Base-by-base conservation (phyloP, 2,888 invertebrate species). In the Cheilosia urbana region DNA sequence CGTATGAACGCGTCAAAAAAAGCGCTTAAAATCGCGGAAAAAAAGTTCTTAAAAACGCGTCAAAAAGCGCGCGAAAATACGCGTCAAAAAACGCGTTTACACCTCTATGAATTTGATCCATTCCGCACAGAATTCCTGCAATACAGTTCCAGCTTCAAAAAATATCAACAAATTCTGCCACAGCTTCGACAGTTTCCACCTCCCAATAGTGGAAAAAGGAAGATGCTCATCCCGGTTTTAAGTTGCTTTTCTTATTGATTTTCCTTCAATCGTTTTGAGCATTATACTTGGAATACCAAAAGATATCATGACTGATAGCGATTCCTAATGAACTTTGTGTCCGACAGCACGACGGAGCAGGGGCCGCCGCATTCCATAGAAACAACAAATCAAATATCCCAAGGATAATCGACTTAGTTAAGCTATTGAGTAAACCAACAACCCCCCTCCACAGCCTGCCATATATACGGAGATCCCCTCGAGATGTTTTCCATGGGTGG, bases 321-420 rank as follows among this genome's bases (percentile, higher is more conserved):
- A 87, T 82, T 82, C 82, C 69, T 87, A 87, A 87, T 87, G 87
- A 87, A 87, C 72, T 87, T 58, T 76, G 42, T 71, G 76, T 85
- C 77, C 55, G 42, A 79, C 65, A 83, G 55, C 69, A 2, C 47
- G 13, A 13, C 11, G 58, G 15, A 19, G 6, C 40, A 19, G 30
- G 53, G 17, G 37, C 21, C 30, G 37, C 17, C 30, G 34, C 2
- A 51, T 66, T 80, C 66, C 62, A 69, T 9, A 37, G 65, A 78
- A 87, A 87, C 81, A 87, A 87, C 87, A 87, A 87, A 87, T 87
- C 87, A 87, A 87, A 81, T 82, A 87, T 82, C 87, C 81, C 77
- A 58, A 87, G 87, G 87, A 87, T 87, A 87, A 81, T 82, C 81
- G 87, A 87, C 85, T 85, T 82, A 87, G 87, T 82, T 87, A 87